Evolutionary conservation across 2,888 invertebrate genomes (phyloP), one percentile per base, ranked within the genome.

Genomic region (Orthosia incerta): DNA sequence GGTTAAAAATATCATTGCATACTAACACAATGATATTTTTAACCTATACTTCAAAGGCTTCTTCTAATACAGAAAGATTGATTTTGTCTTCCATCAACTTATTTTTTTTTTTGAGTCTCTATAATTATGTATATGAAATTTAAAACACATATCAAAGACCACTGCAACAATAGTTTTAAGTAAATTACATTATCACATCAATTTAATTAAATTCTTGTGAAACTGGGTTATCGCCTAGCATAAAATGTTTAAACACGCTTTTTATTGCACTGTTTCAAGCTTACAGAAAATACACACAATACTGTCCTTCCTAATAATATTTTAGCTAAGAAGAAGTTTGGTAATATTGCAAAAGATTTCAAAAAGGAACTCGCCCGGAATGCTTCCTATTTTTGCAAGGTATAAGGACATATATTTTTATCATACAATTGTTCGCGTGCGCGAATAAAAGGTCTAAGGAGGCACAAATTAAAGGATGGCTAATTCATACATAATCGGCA

Each of bases 171-270:
- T 26, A 45, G n/a, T 23, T 51, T 13, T 26, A 48, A 46, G n/a
- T 55, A 23, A 68, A 71, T 53, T 31, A 15, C 1, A 56, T 23
- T 51, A 67, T 63, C 50, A 51, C 13, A 46, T 61, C 50, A 50
- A 60, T 64, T 53, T 31, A 51, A 20, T 64, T 63, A 59, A 23
- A 48, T 76, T 76, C 23, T 20, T 61, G 45, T 15, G 23, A 61
- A 82, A 60, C n/a, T 77, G 61, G 78, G 71, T 77, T 82, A 78
- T 82, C 67, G 12, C n/a, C 48, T 23, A 26, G 9, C 26, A 15
- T 56, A 3, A 9, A 15, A 18, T 23, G 59, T 56, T 23, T 26
- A 46, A 55, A 7, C n/a, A 50, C 11, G 20, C 9, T 1, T 60
- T 61, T 67, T 15, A 20, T 56, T 18, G 3, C 7, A 12, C 1